phyloP scores from a whole-genome alignment of 2,113 vertebrate genomes.

The Bombycilla garrulus region DNA sequence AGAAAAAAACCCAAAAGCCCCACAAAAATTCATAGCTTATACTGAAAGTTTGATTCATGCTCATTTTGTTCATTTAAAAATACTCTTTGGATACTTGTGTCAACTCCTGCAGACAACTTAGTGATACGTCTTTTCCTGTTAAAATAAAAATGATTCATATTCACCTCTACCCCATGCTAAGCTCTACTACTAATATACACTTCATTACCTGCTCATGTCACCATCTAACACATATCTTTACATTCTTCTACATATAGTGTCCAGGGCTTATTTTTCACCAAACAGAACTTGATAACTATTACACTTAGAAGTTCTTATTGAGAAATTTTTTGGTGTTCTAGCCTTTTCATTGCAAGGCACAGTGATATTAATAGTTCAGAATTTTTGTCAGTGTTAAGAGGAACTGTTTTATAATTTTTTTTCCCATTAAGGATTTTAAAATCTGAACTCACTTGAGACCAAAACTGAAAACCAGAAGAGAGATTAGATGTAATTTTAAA shows the following conservation, averaged over 20 bases:
- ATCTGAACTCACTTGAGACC: conserved; percentile 19
- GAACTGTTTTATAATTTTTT: neutral
- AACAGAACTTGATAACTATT: neutral
- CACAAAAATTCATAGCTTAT: conserved; percentile 86
- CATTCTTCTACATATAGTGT: conserved; percentile 57
- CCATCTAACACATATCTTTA: conserved; percentile 78
- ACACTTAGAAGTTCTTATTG: neutral
- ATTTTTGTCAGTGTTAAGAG: neutral
- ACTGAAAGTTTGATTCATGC: conserved; percentile 74
- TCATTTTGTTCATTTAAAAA: conserved; percentile 79
- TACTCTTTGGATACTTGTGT: conserved; percentile 90
- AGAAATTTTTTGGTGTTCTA: conserved; percentile 32
- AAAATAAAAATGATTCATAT: conserved; percentile 70
- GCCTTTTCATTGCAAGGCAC: conserved; percentile 32
- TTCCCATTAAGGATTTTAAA: neutral
- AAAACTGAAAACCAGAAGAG: conserved; percentile 40
- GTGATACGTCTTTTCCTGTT: conserved; percentile 72
- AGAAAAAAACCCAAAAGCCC: neutral
- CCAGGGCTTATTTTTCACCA: conserved; percentile 64
- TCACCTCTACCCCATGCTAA: conserved; percentile 77
- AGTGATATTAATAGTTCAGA: conserved; percentile 1
- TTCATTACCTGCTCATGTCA: conserved; percentile 77
- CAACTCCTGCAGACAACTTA: conserved; percentile 78
- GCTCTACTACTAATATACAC: conserved; percentile 75
- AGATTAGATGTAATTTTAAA: conserved; percentile 7